Conservation (phyloP, 2,888 invertebrate species). For the Podabrus alpinus region DNA sequence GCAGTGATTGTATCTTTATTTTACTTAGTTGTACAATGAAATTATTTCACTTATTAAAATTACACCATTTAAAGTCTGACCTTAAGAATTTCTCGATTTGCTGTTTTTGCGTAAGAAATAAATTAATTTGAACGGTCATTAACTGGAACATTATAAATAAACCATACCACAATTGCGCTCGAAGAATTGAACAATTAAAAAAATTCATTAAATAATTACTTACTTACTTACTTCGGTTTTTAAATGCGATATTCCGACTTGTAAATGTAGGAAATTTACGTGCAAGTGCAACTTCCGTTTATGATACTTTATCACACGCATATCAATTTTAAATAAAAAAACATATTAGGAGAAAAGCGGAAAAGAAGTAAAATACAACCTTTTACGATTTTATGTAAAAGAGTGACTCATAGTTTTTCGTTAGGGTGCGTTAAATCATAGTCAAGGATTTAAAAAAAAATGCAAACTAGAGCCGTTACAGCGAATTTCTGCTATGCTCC, state of each 20-base stretch:
- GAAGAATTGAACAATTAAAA: neutral
- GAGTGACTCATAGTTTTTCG: neutral
- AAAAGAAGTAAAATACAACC: too few relatives aligned
- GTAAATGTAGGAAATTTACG: neutral
- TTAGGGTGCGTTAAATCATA: neutral
- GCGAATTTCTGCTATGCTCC: neutral
- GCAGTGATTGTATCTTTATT: constrained; percentile 26
- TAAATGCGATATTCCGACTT: neutral
- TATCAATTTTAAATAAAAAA: neutral
- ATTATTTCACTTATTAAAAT: neutral
- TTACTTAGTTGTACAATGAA: neutral
- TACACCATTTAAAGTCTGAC: neutral
- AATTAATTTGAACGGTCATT: neutral
- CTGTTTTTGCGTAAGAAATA: neutral
- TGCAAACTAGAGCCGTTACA: neutral
- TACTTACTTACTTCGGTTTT: neutral
- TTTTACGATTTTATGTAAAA: neutral
- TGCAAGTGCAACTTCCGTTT: neutral
- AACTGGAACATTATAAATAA: neutral
- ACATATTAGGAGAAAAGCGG: neutral
- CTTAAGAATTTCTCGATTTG: neutral
- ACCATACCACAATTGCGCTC: neutral
- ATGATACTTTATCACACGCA: neutral
- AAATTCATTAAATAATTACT: too few relatives aligned
- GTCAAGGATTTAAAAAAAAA: neutral